phyloP scores from a whole-genome alignment of 2,888 invertebrate species.

The Hermaeophaga mercurialis region DNA sequence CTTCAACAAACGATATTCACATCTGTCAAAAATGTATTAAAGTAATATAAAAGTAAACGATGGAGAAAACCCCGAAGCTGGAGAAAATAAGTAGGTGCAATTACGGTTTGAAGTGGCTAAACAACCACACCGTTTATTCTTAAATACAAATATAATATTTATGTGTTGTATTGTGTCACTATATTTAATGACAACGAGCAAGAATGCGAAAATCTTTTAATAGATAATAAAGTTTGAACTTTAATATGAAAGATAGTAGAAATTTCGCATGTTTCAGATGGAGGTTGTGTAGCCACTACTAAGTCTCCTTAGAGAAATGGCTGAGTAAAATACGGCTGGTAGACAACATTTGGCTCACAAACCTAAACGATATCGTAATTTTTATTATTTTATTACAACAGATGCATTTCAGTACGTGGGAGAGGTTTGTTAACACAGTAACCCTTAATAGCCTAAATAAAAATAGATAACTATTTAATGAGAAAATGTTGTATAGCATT shows the following conservation, averaged over 20 bases:
- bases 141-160: not conserved
- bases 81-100: not conserved
- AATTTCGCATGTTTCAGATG: not conserved
- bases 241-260: not conserved
- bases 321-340: slow-evolving; percentile 13
- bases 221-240: not conserved
- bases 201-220: not conserved
- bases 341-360: slow-evolving; percentile 29
- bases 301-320: not conserved
- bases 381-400: slow-evolving; percentile 21
- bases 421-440: slow-evolving; percentile 8
- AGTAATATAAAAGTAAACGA: slow-evolving; percentile 10
- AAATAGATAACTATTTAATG: too few relatives aligned
- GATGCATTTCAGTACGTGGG: slow-evolving; percentile 24
- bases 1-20: slow-evolving; percentile 31
- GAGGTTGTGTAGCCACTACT: not conserved
- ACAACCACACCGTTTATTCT: not conserved
- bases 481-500: too few relatives aligned
- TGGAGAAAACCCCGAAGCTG: not conserved
- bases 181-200: too few relatives aligned
- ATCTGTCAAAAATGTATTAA: slow-evolving; percentile 1
- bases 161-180: too few relatives aligned
- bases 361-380: slow-evolving; percentile 25
- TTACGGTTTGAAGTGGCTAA: not conserved
- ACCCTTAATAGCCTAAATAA: too few relatives aligned